Base-by-base conservation (phyloP, 2,797 vertebrate species). In the Picus viridis region DNA sequence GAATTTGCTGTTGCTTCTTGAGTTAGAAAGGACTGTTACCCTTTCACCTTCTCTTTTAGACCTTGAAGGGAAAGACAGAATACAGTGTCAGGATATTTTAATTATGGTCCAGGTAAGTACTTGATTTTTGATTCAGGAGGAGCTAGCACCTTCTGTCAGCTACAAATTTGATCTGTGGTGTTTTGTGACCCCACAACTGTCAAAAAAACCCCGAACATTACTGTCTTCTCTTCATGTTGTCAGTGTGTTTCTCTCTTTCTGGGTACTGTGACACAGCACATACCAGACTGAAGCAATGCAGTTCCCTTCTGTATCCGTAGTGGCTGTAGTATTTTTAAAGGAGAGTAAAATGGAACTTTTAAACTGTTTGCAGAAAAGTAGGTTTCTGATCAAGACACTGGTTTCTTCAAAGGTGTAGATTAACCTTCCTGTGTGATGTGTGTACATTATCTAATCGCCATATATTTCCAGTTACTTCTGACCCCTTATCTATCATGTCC, bases 331-430 rank as follows among this genome's bases (percentile, higher is more conserved):
- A 26, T 83, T 93, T 90, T 74, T 9, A 82, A 92, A 54, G 41
- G 26, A 92, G 10, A 88, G 39, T n/a, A 74, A 68, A 78, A 54
- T 43, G 7, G 12, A 88, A 81, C 56, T 81, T 85, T 39, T 92
- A 78, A 49, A 58, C 16, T 47, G 18, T 84, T 85, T 90, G 71
- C 61, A 59, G 82, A 95, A 95, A 95, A 88, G 41, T 75, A 61
- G 41, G 65, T 63, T 77, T 89, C 62, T 41, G 73, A 76, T 77
- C 45, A 75, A 95, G 83, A 76, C 24, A 51, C 45, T 85, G 47
- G 39, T 92, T 92, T 95, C 53, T 53, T 95, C 57, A 93, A 93
- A 92, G 20, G 61, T 95, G 71, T 90, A 93, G 57, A 43, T 91
- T 83, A 82, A 54, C 16, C 43, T 94, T 85, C 76, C 56, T 53